Evolutionary conservation across 2,113 vertebrate genomes (phyloP).

Genomic region (Microcebus jonahi): DNA sequence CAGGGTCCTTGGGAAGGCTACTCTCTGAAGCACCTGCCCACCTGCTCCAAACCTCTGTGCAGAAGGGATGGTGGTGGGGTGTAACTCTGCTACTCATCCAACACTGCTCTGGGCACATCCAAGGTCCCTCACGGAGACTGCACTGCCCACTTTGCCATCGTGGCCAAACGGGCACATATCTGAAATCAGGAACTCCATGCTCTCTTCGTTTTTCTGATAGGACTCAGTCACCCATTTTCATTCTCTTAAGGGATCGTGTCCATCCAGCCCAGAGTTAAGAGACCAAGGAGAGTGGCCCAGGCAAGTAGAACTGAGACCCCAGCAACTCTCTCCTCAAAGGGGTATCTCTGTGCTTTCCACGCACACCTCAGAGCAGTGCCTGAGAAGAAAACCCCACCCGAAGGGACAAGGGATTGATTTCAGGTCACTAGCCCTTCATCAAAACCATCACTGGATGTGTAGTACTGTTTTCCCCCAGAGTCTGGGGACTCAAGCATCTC

Average conservation of each 20-base stretch:
- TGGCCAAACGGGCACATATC: background rate
- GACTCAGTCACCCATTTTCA: background rate
- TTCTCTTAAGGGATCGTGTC: background rate
- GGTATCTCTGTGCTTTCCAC: background rate
- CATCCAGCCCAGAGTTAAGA: background rate
- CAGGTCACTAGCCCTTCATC: background rate
- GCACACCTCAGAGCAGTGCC: background rate
- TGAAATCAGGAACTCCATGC: background rate
- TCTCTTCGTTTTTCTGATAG: background rate
- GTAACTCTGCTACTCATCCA: accelerated
- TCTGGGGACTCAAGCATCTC: background rate
- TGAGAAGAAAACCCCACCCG: too few species aligned
- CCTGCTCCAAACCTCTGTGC: background rate
- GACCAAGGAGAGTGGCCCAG: background rate
- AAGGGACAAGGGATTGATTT: background rate
- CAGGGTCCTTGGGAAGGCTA: background rate
- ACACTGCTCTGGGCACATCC: accelerated
- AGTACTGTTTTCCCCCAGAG: background rate
- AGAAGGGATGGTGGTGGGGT: background rate
- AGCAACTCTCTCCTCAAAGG: background rate
- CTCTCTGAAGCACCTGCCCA: background rate
- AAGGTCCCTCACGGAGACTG: background rate
- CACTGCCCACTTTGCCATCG: accelerated
- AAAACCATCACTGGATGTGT: background rate
- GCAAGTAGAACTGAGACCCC: background rate